A percentile compares a stretch with the other conserved stretches of the same genome.
These are phyloP conservation scores for Synergus japonicus DNA, from an alignment of 2,888 invertebrate species.

Conservation along the genomic window DNA sequence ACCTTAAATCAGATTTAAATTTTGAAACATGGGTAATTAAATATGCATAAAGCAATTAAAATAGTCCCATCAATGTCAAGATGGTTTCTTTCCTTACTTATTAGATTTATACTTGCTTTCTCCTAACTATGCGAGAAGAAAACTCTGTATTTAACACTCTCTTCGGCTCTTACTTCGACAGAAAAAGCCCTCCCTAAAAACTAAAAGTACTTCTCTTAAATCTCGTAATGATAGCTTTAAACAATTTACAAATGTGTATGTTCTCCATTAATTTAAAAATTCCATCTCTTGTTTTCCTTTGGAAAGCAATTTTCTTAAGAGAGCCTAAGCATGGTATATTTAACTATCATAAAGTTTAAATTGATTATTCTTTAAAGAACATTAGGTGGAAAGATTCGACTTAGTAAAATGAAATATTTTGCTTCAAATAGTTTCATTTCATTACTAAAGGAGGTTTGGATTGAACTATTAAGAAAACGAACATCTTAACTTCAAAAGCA, in stretches of 20 bases:
- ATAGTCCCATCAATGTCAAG: constrained; percentile 42
- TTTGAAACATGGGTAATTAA: not conserved
- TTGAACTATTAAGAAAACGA: not conserved
- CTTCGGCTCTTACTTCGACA: constrained; percentile 44
- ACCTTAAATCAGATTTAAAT: not conserved
- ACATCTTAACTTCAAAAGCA: not conserved
- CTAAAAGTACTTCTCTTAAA: constrained; percentile 14
- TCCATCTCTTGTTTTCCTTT: constrained; percentile 6
- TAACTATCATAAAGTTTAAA: constrained; percentile 3
- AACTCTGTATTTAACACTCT: constrained; percentile 34
- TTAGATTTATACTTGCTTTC: constrained; percentile 51
- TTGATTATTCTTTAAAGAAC: not conserved
- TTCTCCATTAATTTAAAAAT: constrained; percentile 12
- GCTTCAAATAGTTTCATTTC: not conserved
- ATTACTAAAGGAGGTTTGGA: not conserved
- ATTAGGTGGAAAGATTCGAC: not conserved
- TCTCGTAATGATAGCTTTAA: not conserved
- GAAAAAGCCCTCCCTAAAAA: constrained; percentile 20
- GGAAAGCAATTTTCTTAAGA: constrained; percentile 22
- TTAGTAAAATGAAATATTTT: not conserved
- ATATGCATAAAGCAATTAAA: not conserved
- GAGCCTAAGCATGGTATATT: not conserved
- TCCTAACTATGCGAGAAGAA: constrained; percentile 42
- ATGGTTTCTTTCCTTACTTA: constrained; percentile 20
- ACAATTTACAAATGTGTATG: not conserved